phyloP scores from a whole-genome alignment of 2,888 invertebrate genomes.

The Amblyjoppa fuscipennis region DNA sequence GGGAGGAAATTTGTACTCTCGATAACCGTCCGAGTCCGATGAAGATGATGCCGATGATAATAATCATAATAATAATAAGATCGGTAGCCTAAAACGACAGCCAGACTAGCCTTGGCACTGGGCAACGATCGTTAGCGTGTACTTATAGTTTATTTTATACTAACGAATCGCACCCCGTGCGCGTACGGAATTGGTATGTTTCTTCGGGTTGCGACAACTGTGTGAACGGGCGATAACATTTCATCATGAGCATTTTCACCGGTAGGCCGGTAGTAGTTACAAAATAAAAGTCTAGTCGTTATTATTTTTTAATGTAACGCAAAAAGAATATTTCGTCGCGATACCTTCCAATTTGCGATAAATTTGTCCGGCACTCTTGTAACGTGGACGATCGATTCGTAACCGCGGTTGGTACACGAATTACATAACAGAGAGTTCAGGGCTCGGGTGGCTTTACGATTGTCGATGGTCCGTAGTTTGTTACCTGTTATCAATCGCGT shows the following conservation, averaged over 20 bases:
- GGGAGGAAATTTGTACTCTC: neutral
- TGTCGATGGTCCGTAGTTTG: neutral
- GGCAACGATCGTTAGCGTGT: conserved; percentile 22
- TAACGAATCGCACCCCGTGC: conserved; percentile 12
- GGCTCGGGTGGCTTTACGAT: neutral
- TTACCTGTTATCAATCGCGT: conserved; percentile 7
- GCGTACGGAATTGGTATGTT: conserved; percentile 10
- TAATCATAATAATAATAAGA: conserved; percentile 14
- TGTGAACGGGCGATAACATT: conserved; percentile 3
- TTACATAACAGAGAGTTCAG: neutral
- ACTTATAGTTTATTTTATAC: conserved; percentile 30
- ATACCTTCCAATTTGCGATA: conserved; percentile 8
- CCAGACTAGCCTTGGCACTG: neutral
- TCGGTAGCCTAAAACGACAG: conserved; percentile 1
- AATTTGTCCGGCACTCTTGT: neutral
- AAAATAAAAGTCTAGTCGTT: conserved; percentile 64
- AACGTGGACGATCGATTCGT: neutral
- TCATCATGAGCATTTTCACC: conserved; percentile 5
- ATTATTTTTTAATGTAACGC: conserved; percentile 53
- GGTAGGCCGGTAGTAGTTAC: conserved; percentile 12
- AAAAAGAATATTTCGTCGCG: neutral
- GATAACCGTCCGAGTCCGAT: conserved; percentile 17
- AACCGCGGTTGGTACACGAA: conserved; percentile 1
- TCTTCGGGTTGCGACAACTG: neutral
- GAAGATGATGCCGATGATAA: neutral